A percentile compares a stretch with the other conserved stretches of the same genome.
These are phyloP conservation scores for Dryadula phaetusa DNA, from an alignment of 2,888 invertebrate genomes.

Conservation along the genomic window DNA sequence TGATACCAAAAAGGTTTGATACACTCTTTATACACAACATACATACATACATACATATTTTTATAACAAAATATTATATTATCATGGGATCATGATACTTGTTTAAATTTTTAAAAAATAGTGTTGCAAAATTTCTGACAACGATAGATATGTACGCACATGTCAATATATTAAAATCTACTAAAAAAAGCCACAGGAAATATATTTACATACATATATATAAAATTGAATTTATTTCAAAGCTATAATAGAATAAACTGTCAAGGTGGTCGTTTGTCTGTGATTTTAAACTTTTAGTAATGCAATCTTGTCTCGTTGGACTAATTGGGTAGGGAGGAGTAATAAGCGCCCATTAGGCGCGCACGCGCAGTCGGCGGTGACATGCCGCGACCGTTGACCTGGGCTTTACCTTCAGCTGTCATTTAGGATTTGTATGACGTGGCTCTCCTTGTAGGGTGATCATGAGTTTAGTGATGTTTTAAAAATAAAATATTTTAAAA, in stretches of 20 bases:
- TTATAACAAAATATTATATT: too few relatives aligned
- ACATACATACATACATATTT: too few relatives aligned
- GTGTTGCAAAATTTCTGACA: neutral
- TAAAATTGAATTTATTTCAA: neutral
- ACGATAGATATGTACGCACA: neutral
- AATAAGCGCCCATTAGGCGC: constrained; percentile 58
- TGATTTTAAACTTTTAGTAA: constrained; percentile 38
- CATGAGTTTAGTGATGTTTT: constrained; percentile 10
- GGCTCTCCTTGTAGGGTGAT: constrained; percentile 27
- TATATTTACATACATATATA: neutral
- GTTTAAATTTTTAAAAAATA: too few relatives aligned
- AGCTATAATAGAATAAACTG: constrained; percentile 16
- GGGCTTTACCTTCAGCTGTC: constrained; percentile 28
- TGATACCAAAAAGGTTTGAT: neutral
- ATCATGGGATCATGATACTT: too few relatives aligned
- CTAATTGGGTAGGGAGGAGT: constrained; percentile 71
- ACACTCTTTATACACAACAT: neutral
- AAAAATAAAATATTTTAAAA: too few relatives aligned
- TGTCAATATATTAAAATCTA: too few relatives aligned
- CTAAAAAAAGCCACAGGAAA: too few relatives aligned
- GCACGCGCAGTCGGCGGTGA: constrained; percentile 57
- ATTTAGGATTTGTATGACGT: constrained; percentile 37
- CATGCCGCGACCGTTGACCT: constrained; percentile 48
- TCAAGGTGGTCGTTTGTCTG: constrained; percentile 51
- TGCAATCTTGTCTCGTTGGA: constrained; percentile 54